phyloP scores from a whole-genome alignment of 2,113 vertebrate species.

The Micronisus gabar region DNA sequence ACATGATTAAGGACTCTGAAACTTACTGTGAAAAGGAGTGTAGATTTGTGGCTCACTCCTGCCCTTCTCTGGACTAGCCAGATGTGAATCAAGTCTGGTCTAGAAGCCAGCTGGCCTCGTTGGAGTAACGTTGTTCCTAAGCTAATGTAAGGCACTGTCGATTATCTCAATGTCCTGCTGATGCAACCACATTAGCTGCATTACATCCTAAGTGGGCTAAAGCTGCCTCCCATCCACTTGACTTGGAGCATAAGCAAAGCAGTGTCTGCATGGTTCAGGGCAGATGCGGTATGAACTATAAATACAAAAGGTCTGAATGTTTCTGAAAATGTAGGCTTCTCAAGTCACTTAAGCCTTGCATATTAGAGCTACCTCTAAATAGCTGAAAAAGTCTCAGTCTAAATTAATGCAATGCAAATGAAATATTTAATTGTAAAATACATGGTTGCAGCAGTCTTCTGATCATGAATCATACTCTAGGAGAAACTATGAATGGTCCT shows the following conservation, averaged over 20 bases:
- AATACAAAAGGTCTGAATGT: not conserved
- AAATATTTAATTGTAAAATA: not conserved
- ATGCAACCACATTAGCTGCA: not conserved
- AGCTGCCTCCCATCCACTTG: not conserved
- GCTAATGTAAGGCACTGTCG: fast-evolving
- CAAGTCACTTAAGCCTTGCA: not conserved
- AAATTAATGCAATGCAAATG: not conserved
- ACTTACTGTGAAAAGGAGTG: not conserved
- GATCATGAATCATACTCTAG: not conserved
- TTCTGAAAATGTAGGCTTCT: not conserved
- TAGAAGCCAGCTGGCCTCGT: not conserved
- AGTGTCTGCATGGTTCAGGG: not conserved
- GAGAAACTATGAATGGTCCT: not conserved
- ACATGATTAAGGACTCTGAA: not conserved
- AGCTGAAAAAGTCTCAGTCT: not conserved
- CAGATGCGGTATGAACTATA: not conserved
- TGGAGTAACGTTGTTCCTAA: not conserved
- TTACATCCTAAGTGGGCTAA: not conserved
- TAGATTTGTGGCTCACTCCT: not conserved
- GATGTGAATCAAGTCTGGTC: not conserved
- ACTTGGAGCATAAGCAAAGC: not conserved
- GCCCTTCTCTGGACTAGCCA: not conserved
- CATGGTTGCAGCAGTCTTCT: not conserved
- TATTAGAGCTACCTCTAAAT: not conserved
- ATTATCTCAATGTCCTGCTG: not conserved